phyloP scores from a whole-genome alignment of 2,888 invertebrate species.

The Syrista parreyssii region DNA sequence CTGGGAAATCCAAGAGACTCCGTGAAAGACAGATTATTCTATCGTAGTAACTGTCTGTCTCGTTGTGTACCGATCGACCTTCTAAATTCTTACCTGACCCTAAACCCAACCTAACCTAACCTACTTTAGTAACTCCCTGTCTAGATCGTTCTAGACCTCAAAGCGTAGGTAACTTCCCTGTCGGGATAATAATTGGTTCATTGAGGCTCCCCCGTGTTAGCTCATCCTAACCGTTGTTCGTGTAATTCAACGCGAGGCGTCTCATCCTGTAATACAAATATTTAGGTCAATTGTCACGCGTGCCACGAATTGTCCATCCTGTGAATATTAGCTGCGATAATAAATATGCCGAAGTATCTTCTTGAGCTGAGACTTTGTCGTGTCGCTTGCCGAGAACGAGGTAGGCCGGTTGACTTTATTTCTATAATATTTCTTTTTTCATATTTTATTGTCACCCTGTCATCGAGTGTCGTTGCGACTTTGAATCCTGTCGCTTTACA shows the following conservation, averaged over 20 bases:
- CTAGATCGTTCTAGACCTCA: not conserved
- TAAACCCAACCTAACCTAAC: not conserved
- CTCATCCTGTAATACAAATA: slow-evolving; percentile 34
- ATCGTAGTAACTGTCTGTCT: not conserved
- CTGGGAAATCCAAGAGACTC: not conserved
- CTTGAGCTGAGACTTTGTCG: not conserved
- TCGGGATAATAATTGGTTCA: slow-evolving; percentile 39
- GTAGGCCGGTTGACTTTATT: not conserved
- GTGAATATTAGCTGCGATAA: not conserved
- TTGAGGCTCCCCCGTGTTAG: slow-evolving; percentile 41
- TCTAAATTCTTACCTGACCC: not conserved
- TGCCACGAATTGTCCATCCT: slow-evolving; percentile 20
- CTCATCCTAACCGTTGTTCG: slow-evolving; percentile 32
- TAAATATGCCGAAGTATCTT: not conserved
- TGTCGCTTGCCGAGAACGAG: not conserved
- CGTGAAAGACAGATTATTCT: not conserved
- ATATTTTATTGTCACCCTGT: too few species aligned
- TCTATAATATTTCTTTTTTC: not conserved
- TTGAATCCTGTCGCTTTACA: not conserved
- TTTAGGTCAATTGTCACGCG: slow-evolving; percentile 42
- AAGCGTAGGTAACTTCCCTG: slow-evolving; percentile 5
- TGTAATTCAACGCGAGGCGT: slow-evolving; percentile 34
- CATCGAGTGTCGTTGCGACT: too few species aligned
- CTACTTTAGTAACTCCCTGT: not conserved
- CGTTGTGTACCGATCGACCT: not conserved